These are phyloP conservation scores for Clamator glandarius DNA, from an alignment of 2,797 vertebrate genomes.

Conservation along the genomic window DNA sequence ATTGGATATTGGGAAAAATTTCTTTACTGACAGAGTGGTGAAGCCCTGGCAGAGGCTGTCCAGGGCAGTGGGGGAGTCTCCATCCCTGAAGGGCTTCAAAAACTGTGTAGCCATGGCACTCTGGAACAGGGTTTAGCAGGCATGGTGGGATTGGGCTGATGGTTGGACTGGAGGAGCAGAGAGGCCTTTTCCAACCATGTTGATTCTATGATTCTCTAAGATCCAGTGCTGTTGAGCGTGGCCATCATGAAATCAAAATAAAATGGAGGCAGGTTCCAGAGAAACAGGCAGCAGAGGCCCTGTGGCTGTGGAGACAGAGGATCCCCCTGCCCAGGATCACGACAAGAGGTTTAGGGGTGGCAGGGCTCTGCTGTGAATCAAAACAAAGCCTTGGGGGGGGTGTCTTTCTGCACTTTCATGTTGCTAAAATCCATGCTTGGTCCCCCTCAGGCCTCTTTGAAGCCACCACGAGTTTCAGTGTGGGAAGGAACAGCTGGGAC, in stretches of 20 bases:
- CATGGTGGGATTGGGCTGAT: too few relatives aligned
- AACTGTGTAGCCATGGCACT: too few relatives aligned
- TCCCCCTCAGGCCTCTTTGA: rapidly evolving
- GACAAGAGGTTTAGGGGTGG: neutral
- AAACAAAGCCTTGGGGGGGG: neutral
- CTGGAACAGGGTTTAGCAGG: too few relatives aligned
- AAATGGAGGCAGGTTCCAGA: neutral
- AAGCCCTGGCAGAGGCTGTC: too few relatives aligned
- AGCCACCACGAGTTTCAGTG: rapidly evolving
- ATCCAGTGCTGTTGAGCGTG: neutral
- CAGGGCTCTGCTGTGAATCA: neutral
- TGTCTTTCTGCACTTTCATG: rapidly evolving
- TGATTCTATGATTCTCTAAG: too few relatives aligned
- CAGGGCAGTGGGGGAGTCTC: too few relatives aligned
- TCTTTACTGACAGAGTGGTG: too few relatives aligned
- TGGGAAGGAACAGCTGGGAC: neutral
- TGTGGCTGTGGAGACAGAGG: rapidly evolving
- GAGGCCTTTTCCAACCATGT: too few relatives aligned
- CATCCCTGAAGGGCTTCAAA: too few relatives aligned
- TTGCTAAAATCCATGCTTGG: rapidly evolving
- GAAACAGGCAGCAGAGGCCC: neutral
- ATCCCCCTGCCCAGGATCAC: rapidly evolving
- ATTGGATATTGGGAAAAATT: too few relatives aligned
- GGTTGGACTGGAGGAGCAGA: too few relatives aligned
- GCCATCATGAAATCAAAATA: neutral